Evolutionary conservation across 1,140 invertebrate species (phyloP).

Genomic region (Eubasilissa regina): DNA sequence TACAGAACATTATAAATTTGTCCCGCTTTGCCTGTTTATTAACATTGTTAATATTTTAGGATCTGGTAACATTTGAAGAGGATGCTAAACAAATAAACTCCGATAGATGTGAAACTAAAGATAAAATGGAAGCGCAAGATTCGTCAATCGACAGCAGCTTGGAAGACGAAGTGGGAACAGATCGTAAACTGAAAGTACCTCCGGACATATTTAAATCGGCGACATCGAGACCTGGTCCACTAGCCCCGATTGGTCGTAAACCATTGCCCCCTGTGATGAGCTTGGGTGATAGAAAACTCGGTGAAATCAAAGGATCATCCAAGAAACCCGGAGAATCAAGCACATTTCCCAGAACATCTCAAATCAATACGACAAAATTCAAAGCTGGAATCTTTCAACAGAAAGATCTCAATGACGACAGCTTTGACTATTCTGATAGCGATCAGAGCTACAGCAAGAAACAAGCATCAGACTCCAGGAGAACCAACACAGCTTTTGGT

Average conservation of each 20-base stretch:
- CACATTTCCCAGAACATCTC: conserved; percentile 53
- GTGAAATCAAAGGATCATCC: conserved; percentile 60
- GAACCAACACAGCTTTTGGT: conserved; percentile 61
- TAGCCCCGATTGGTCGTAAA: conserved; percentile 58
- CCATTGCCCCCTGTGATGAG: conserved; percentile 60
- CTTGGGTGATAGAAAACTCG: conserved; percentile 65
- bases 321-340: conserved; percentile 53
- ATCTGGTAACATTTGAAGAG: conserved; percentile 69
- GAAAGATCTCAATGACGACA: conserved; percentile 43
- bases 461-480: conserved; percentile 48
- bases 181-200: conserved; percentile 62
- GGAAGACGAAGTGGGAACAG: conserved; percentile 64
- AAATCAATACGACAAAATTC: conserved; percentile 46
- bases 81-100: conserved; percentile 67
- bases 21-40: no score
- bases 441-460: conserved; percentile 48
- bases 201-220: conserved; percentile 58
- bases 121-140: conserved; percentile 69
- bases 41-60: conserved; percentile 60
- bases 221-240: conserved; percentile 64
- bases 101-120: conserved; percentile 63
- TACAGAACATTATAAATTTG: no score
- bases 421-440: conserved; percentile 59
- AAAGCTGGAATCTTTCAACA: conserved; percentile 45
- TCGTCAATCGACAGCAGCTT: conserved; percentile 66